A percentile compares a stretch with the other conserved stretches of the same genome.
Conservation (phyloP, 2,797 vertebrate genomes). For the Hippopotamyrus pictus region DNA sequence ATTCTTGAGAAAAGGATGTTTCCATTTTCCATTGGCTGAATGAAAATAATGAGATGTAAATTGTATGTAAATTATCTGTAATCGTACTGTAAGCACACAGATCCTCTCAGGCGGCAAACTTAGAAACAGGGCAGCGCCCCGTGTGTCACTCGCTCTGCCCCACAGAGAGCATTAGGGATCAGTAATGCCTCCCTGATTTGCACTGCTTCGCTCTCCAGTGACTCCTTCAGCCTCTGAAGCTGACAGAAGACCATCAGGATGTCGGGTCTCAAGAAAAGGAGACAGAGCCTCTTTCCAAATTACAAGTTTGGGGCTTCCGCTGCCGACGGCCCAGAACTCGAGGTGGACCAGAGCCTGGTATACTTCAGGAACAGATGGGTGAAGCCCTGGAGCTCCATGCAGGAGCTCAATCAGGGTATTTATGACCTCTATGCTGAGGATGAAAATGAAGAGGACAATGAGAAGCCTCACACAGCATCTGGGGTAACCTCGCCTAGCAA, state of each 20-base stretch:
- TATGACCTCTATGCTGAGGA: conserved; percentile 64
- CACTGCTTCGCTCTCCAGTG: neutral
- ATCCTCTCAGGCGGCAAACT: neutral
- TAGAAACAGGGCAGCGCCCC: neutral
- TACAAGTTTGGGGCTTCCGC: conserved; percentile 53
- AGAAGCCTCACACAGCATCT: conserved; percentile 7
- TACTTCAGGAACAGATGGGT: conserved; percentile 54
- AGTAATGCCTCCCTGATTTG: conserved; percentile 12
- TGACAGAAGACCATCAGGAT: conserved; percentile 26
- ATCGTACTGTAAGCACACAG: neutral
- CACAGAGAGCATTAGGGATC: conserved; percentile 2
- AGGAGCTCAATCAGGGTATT: conserved; percentile 42
- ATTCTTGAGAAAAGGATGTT: neutral
- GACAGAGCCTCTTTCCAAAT: conserved; percentile 57
- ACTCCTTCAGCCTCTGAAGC: neutral
- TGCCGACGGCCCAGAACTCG: conserved; percentile 41
- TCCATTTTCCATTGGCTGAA: neutral
- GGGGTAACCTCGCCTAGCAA: conserved; percentile 27
- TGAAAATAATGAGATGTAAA: conserved; percentile 1
- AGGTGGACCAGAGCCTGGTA: conserved; percentile 44
- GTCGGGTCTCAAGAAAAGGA: conserved; percentile 4
- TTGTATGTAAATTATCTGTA: neutral
- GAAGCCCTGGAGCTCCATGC: conserved; percentile 62
- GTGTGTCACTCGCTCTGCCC: neutral
- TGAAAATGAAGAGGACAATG: conserved; percentile 49